Conservation (phyloP, 2,113 vertebrate species). For the Marcusenius ussheri region DNA sequence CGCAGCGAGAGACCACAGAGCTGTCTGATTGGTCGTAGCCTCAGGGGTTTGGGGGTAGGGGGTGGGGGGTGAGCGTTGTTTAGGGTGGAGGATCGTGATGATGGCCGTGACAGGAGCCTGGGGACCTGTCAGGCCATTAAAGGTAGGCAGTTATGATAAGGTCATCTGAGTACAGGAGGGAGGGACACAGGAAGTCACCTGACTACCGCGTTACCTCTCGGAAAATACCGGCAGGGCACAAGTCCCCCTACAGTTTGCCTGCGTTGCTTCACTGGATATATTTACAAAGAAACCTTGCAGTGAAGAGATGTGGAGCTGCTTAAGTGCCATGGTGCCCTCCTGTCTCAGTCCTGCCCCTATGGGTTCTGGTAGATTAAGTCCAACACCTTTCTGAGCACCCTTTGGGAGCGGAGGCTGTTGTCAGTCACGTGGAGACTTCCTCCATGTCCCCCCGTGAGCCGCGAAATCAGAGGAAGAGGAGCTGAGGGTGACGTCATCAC, state of each 20-base stretch:
- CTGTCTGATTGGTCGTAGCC: background rate
- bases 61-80: background rate
- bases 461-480: background rate
- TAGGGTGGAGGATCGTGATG: background rate
- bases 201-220: background rate
- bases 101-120: conserved; percentile 2
- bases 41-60: background rate
- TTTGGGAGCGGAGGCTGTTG: background rate
- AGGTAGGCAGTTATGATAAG: conserved; percentile 18
- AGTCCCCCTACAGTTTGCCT: background rate
- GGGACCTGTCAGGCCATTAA: background rate
- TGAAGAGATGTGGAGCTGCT: background rate
- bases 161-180: conserved; percentile 9
- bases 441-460: background rate
- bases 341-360: background rate
- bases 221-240: background rate
- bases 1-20: background rate
- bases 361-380: background rate
- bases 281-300: background rate
- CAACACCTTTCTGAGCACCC: background rate
- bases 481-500: conserved; percentile 31
- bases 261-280: background rate
- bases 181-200: background rate
- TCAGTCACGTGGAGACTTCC: no score
- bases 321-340: background rate